Evolutionary conservation across 1,140 invertebrate species (phyloP), one percentile per base, ranked within the genome.

Genomic region (Habropoda laboriosa): DNA sequence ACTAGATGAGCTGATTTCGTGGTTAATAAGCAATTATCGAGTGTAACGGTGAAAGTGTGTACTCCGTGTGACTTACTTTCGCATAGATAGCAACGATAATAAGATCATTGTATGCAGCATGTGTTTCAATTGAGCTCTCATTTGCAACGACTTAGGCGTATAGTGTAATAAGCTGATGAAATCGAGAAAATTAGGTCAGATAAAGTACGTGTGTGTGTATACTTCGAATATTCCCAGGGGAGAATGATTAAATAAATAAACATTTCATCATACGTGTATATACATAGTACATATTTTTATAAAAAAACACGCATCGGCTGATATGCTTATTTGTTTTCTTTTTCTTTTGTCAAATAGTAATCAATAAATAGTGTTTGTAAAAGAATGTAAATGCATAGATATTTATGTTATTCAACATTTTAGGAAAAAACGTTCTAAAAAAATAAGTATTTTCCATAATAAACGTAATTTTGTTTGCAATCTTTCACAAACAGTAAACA

Each of bases 21-120:
- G 45, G 27, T 71, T 78, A 78, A 78, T 71, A 21, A 78, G 55
- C 45, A 78, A 78, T 78, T 70, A 78, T 70, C 42, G 18, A n/a
- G 16, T 53, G 24, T n/a, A 60, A 24, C 18, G 24, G 66, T 60
- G 75, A 78, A 78, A 78, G 55, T 40, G 42, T 30, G 35, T 10
- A n/a, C 18, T 18, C 16, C 30, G 30, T 27, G 64, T 58, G 12
- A 18, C 35, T 57, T 49, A 71, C 40, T 78, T 78, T 78, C 53
- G 8, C 40, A 51, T 13, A 53, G 13, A 53, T 66, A 38, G 35
- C 4, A 47, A 32, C 1, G n/a, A 24, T 77, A 70, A 70, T 49
- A 40, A 49, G 30, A 47, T 47, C 12, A 70, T 70, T 58, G 30
- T 58, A 12, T 32, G 21, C 10, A 30, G 60, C 40, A 40, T 38